phyloP scores from a whole-genome alignment of 2,113 vertebrate species.

The Xenus cinereus region DNA sequence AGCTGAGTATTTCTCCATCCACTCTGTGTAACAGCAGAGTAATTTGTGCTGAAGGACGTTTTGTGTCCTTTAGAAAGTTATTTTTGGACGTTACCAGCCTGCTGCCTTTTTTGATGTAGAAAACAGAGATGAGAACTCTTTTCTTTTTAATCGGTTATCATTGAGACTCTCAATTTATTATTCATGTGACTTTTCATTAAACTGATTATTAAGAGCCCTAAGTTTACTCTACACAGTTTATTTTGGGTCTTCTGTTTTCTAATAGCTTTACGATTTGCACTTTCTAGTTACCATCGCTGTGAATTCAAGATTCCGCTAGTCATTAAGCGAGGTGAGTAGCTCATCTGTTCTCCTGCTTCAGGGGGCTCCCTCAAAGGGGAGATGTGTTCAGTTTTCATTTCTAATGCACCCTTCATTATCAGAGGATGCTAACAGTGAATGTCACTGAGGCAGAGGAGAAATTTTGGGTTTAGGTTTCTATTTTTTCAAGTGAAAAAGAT shows the following conservation, averaged over 20 bases:
- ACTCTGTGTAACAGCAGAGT: not conserved
- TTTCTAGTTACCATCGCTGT: slow-evolving; percentile 96
- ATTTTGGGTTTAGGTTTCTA: not conserved
- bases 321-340: slow-evolving; percentile 88
- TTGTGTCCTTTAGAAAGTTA: not conserved
- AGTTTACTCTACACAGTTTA: not conserved
- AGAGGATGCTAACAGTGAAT: not conserved
- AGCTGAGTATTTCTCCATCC: not conserved
- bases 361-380: not conserved
- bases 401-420: not conserved
- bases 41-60: not conserved
- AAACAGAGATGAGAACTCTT: not conserved
- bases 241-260: not conserved
- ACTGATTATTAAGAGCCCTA: not conserved
- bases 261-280: not conserved
- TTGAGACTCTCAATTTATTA: not conserved
- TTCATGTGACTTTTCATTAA: not conserved
- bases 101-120: not conserved
- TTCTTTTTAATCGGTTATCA: not conserved
- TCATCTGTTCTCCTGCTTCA: not conserved
- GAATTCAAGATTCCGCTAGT: slow-evolving; percentile 97
- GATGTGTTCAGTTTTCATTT: not conserved
- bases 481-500: not conserved
- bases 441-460: not conserved
- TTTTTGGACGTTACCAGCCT: not conserved